phyloP scores from a whole-genome alignment of 2,113 vertebrate species.

The Indicator maculatus region DNA sequence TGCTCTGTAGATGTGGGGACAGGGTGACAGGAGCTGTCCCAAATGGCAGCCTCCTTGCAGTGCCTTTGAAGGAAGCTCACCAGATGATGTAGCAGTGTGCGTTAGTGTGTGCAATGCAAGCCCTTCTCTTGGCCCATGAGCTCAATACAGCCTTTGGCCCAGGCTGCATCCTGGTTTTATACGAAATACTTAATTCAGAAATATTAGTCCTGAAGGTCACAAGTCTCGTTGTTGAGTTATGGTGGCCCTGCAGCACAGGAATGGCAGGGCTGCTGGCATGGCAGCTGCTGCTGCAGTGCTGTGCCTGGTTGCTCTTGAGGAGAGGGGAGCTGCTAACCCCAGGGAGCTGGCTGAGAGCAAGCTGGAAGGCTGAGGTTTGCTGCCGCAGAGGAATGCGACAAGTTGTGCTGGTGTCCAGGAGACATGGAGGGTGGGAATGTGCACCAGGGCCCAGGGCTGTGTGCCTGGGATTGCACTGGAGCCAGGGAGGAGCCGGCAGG shows the following conservation, averaged over 20 bases:
- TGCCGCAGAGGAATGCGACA: constrained; percentile 62
- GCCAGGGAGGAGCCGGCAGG: constrained; percentile 68
- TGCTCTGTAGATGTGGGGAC: background rate
- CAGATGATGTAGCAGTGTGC: accelerated
- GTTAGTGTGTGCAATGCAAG: accelerated
- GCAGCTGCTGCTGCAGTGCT: background rate
- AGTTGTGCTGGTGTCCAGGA: constrained; percentile 74
- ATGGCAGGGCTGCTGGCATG: background rate
- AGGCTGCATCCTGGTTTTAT: accelerated
- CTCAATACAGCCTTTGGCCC: background rate
- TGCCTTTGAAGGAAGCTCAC: background rate
- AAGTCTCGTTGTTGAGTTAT: accelerated
- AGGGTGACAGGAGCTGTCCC: background rate
- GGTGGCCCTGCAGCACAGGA: background rate
- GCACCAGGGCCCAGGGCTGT: constrained; percentile 68
- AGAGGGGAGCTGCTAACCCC: background rate
- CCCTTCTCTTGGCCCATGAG: accelerated
- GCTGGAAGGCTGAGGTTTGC: constrained; percentile 3
- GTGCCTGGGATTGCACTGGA: constrained; percentile 78
- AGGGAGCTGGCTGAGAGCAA: background rate
- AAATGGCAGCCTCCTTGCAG: background rate
- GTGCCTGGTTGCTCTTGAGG: background rate
- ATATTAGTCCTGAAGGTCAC: background rate
- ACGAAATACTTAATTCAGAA: background rate
- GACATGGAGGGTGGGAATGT: constrained; percentile 70